A percentile compares a stretch with the other conserved stretches of the same genome.
phyloP scores from a whole-genome alignment of 2,888 invertebrate species.

The Lottia gigantea region DNA sequence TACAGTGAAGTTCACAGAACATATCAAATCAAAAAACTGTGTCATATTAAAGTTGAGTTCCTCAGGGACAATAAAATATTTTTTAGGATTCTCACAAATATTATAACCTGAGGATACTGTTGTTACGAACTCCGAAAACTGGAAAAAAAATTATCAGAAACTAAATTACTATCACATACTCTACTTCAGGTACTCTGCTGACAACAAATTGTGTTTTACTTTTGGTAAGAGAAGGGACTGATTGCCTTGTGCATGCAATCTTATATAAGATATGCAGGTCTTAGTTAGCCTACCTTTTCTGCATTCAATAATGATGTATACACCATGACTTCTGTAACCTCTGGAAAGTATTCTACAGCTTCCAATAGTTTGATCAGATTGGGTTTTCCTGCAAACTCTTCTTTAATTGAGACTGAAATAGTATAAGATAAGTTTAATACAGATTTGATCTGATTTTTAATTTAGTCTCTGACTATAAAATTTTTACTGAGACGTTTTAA shows the following conservation, averaged over 20 bases:
- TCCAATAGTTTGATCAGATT: slow-evolving; percentile 39
- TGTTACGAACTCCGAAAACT: no score
- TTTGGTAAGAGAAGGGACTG: no score
- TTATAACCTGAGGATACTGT: no score
- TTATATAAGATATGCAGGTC: no score
- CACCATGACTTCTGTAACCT: slow-evolving; percentile 38
- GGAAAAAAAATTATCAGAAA: slow-evolving; percentile 22
- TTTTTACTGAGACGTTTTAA: no score
- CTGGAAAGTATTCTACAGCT: slow-evolving; percentile 41
- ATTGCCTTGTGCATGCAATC: no score
- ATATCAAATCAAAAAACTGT: slow-evolving; percentile 30
- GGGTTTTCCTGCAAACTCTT: slow-evolving; percentile 39
- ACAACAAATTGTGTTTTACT: no score
- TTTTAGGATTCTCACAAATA: background rate
- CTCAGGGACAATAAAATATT: slow-evolving; percentile 21
- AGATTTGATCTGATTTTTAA: no score
- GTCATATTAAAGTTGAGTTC: slow-evolving; percentile 28
- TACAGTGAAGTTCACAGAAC: slow-evolving; percentile 33
- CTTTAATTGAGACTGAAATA: slow-evolving; percentile 21
- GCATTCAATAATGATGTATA: slow-evolving; percentile 40
- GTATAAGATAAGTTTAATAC: background rate
- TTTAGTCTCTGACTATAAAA: no score
- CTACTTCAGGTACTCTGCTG: no score
- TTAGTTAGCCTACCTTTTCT: slow-evolving; percentile 37
- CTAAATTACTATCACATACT: background rate